Conservation (phyloP, 1,140 invertebrate genomes). For the Drosophila paulistorum region DNA sequence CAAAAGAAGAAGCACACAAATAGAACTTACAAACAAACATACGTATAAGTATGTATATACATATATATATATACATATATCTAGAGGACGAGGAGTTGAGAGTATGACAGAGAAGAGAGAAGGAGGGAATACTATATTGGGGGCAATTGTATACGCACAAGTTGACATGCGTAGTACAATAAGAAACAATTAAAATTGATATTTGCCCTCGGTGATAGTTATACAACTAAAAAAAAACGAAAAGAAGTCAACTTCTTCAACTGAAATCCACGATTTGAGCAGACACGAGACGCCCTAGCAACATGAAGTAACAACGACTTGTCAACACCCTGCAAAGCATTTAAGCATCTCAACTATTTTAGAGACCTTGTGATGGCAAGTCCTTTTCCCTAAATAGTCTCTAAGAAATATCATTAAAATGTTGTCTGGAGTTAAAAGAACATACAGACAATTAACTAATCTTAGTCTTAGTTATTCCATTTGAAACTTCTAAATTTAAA, state of each 20-base stretch:
- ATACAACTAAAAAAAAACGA: slow-evolving; percentile 42
- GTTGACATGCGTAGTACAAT: slow-evolving; percentile 80
- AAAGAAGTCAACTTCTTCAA: slow-evolving; percentile 10
- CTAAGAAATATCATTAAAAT: no score
- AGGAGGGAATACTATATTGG: slow-evolving; percentile 34
- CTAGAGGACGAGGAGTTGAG: slow-evolving; percentile 2
- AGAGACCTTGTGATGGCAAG: no score
- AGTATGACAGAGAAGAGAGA: neutral
- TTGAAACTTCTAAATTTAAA: no score
- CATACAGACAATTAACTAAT: no score
- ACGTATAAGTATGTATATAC: slow-evolving; percentile 1
- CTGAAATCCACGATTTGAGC: neutral
- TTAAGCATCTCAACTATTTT: no score
- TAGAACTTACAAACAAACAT: slow-evolving; percentile 43
- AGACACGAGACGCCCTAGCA: neutral
- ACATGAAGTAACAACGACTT: neutral
- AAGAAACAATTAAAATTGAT: slow-evolving; percentile 78
- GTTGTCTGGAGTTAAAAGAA: no score
- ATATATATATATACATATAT: neutral
- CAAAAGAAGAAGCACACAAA: slow-evolving; percentile 66
- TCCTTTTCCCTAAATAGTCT: no score
- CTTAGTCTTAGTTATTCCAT: no score
- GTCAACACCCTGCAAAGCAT: no score
- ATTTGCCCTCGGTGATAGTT: slow-evolving; percentile 58
- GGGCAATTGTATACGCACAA: slow-evolving; percentile 72